Conservation (phyloP, 2,113 vertebrate species). For the Epinephelus fuscoguttatus region DNA sequence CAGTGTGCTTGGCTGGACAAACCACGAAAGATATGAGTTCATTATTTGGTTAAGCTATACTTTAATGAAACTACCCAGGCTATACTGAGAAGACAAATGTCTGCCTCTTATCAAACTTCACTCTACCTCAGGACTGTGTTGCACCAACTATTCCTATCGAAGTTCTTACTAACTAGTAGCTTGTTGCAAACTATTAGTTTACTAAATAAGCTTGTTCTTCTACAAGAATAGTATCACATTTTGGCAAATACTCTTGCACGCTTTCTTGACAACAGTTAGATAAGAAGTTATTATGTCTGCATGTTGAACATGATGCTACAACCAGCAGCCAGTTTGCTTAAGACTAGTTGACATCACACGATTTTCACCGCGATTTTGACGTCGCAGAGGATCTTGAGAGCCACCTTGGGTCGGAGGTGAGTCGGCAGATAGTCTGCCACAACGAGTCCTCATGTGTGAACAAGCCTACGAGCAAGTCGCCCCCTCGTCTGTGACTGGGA, state of each 20-base stretch:
- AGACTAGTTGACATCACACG: too few species aligned
- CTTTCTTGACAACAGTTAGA: too few species aligned
- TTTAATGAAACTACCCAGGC: background rate
- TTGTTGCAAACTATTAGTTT: background rate
- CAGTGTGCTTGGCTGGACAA: background rate
- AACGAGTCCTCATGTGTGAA: too few species aligned
- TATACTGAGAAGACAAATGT: background rate
- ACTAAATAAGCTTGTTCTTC: background rate
- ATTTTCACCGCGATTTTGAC: too few species aligned
- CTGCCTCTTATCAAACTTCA: background rate
- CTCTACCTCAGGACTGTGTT: background rate
- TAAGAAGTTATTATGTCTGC: background rate
- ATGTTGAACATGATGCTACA: background rate
- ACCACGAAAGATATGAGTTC: background rate
- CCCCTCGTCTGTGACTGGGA: too few species aligned
- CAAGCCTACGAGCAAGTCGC: too few species aligned
- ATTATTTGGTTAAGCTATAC: background rate
- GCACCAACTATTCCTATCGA: too few species aligned
- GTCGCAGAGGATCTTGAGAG: too few species aligned
- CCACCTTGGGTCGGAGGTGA: too few species aligned
- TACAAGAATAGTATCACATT: background rate
- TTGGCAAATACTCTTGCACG: background rate
- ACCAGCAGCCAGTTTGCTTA: background rate
- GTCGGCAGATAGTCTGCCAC: too few species aligned
- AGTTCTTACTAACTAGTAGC: background rate